Base-by-base conservation (phyloP, 2,888 invertebrate species). In the Drosophila bunnanda region DNA sequence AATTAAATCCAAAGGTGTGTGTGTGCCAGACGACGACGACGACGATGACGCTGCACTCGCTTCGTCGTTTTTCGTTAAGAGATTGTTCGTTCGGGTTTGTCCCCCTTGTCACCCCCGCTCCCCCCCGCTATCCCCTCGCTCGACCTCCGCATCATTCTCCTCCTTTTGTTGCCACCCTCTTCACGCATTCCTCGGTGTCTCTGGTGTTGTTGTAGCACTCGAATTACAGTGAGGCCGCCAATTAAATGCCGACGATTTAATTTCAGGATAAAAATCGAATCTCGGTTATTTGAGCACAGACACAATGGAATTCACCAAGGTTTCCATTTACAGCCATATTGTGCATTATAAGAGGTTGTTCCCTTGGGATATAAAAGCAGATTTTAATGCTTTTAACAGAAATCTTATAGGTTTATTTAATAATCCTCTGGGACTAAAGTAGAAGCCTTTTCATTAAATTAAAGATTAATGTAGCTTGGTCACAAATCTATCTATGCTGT, bases 1-100 rank as follows among this genome's bases (percentile, higher is more conserved):
- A 89, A 87, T 87, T 87, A 89, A 89, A 81, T 82, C 78, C 10
- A 86, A 87, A 86, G 89, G 87, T 87, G 79, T 89, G 84, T 78
- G 81, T 76, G 83, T 83, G 83, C 75, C 75, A 74, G 77, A 74
- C 22, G n/a, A 46, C 36, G 61, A 61, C 64, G 62, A 34, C 32
- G 38, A 57, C 46, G 59, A 58, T 54, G 66, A 46, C 66, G 66
- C 53, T 70, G 55, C 75, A 73, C 60, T 69, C 72, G 56, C 62
- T 32, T 78, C 30, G 64, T 34, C 59, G 59, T 65, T 36, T 36
- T 50, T 79, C 30, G 65, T 34, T 55, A 46, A 62, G 36, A 78
- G 75, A 67, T 69, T 71, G 66, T 67, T 70, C 57, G 70, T 55
- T 61, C 34, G 59, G 38, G 46, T 32, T 68, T 59, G 36, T 44